Conservation (phyloP, 2,888 invertebrate genomes). For the Tetragonisca angustula region DNA sequence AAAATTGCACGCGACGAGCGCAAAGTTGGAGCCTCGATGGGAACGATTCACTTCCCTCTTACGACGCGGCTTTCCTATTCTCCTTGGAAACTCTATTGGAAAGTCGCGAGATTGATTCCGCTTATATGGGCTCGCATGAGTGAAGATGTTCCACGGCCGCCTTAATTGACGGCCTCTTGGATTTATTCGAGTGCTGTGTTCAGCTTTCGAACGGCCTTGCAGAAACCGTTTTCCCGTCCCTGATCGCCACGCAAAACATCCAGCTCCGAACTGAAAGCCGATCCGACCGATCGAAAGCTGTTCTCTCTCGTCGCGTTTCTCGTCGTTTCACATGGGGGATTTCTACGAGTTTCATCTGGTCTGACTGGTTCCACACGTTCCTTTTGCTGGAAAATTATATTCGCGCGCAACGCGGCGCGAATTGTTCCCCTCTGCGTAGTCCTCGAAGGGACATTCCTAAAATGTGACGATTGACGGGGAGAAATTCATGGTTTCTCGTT, state of each 20-base stretch:
- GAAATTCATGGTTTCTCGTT: no score
- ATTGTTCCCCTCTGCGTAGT: no score
- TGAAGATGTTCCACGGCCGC: slow-evolving; percentile 63
- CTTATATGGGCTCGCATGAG: slow-evolving; percentile 51
- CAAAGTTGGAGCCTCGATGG: background rate
- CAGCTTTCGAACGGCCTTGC: slow-evolving; percentile 66
- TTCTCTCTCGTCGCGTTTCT: slow-evolving; percentile 25
- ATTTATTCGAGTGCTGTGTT: slow-evolving; percentile 24
- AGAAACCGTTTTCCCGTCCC: slow-evolving; percentile 55
- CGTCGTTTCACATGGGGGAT: slow-evolving; percentile 18
- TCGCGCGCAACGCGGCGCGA: background rate
- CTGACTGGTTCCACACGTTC: background rate
- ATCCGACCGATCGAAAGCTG: slow-evolving; percentile 42
- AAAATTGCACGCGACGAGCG: background rate
- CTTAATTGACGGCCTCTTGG: slow-evolving; percentile 48
- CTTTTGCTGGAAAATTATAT: background rate
- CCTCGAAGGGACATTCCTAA: background rate
- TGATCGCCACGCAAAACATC: slow-evolving; percentile 46
- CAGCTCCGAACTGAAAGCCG: slow-evolving; percentile 31
- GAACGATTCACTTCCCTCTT: slow-evolving; percentile 74
- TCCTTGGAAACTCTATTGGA: slow-evolving; percentile 71
- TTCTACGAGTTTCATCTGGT: background rate
- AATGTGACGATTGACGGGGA: background rate
- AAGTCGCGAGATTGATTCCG: slow-evolving; percentile 66
- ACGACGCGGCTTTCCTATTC: slow-evolving; percentile 69